Base-by-base conservation (phyloP, 1,140 invertebrate species). In the Latrodectus geometricus region DNA sequence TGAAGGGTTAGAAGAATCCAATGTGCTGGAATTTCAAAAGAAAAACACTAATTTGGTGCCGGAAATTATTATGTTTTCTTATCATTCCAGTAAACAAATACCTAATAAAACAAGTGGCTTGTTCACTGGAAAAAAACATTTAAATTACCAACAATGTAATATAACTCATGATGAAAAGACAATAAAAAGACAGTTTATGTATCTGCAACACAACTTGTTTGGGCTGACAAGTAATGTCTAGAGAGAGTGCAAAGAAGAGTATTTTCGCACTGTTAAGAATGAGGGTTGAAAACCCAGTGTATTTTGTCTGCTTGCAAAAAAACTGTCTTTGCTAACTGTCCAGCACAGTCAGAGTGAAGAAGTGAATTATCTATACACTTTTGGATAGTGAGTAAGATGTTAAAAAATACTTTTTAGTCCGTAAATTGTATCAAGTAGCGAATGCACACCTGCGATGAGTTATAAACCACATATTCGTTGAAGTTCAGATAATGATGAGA, bases 381-480 rank as follows among this genome's bases (percentile, higher is more conserved):
- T 69, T 48, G 35, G n/a, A 73, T 15, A 48, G 17, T 68, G 56
- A 76, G 61, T 21, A 52, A 73, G 20, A 73, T 54, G 14, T 73
- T 74, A 74, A 70, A 80, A 80, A 80, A 80, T 50, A 61, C 74
- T 66, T 74, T 5, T 65, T 70, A 77, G 35, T 86, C 83, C n/a
- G 20, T 72, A 61, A 86, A 86, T 54, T 72, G 83, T 49, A 92
- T 89, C 72, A 92, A 87, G 86, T 92, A 92, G 8, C 91, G 89
- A 17, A 92, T 79, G 78, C 89, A 89, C 14, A 92, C 89, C 89
- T 92, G 92, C 23, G 90, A 87, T 14, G 90, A 68, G 82, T 92
- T 90, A 80, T 91, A 91, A n/a, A 92, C 89, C 23, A 92, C 90
- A 87, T 91, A 92, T 88, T 92, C 91, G 88, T 90, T 92, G 87